Evolutionary conservation across 1,140 invertebrate species (phyloP), one percentile per base, ranked within the genome.

Genomic region (Helicoverpa armigera): DNA sequence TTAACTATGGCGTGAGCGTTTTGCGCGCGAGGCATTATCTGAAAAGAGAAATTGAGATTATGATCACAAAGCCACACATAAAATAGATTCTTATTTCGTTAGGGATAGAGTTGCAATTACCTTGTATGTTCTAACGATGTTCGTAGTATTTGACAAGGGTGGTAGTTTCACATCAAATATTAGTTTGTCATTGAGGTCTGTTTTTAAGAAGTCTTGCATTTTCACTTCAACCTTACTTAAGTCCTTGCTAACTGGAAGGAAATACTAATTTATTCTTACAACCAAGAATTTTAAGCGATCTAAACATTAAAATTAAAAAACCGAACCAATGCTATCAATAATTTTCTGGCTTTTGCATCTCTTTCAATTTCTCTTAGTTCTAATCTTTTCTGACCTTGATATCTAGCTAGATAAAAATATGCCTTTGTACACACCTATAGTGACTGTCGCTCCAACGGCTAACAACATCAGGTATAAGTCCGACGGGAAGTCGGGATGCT

Each of bases 1-100:
- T 98, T 98, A 0, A 98, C 97, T 84, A 97, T 96, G 0, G 98
- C 98, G 88, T 98, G 97, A 0, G 98, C 96, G 91, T 98, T 98
- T 95, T 98, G 97, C 4, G 96, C 96, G 82, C 97, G 95, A 0
- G 97, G 96, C 96, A 97, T 98, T 80, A 98, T 96, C 97, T 98
- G 50, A 86, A 43, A 43, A 43, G 23, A 23, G 35, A 95, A 56
- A 35, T 16, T 43, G 2, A 11, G 5, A 12, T 50, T 13, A 3
- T 63, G 4, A 58, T n/a, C 13, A 43, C n/a, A n/a, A n/a, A n/a
- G n/a, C n/a, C n/a, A n/a, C 7, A 35, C 3, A 65, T 2, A 13
- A 29, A 31, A 63, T 31, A 0, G 2, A 2, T 7, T 16, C n/a
- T 56, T 3, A 56, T 16, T 56, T 16, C 0, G n/a, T n/a, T 56